Evolutionary conservation across 2,113 vertebrate genomes (phyloP).

Genomic region (Vimba vimba): DNA sequence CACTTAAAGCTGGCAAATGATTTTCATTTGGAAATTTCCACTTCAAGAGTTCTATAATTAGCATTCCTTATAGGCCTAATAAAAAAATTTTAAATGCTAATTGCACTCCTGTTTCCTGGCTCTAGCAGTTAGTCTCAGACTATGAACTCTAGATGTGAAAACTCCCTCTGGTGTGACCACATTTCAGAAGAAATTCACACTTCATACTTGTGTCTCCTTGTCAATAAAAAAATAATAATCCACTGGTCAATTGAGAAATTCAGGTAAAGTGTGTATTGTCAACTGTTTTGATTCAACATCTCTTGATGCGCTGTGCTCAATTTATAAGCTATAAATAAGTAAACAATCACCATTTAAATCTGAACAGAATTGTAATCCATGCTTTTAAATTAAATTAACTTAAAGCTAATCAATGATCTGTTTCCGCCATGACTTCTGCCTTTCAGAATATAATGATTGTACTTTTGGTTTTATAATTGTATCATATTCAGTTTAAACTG

Average conservation of each 20-base stretch:
- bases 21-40: conserved; percentile 55
- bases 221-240: not conserved
- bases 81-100: conserved; percentile 41
- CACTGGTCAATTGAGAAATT: not conserved
- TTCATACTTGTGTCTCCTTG: not conserved
- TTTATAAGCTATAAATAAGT: not conserved
- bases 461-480: not conserved
- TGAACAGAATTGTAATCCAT: not conserved
- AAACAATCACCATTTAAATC: not conserved
- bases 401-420: not conserved
- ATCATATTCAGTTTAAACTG: not conserved
- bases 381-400: not conserved
- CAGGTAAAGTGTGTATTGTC: not conserved
- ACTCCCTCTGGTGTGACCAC: not conserved
- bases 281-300: not conserved
- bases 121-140: conserved; percentile 5
- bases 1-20: conserved; percentile 53
- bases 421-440: not conserved
- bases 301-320: not conserved
- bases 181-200: conserved; percentile 28
- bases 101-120: conserved; percentile 44
- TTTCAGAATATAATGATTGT: conserved; percentile 5
- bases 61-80: conserved; percentile 53
- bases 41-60: conserved; percentile 55
- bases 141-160: conserved; percentile 11